Conservation (phyloP, 1,140 invertebrate species). For the Drosophila pandora region DNA sequence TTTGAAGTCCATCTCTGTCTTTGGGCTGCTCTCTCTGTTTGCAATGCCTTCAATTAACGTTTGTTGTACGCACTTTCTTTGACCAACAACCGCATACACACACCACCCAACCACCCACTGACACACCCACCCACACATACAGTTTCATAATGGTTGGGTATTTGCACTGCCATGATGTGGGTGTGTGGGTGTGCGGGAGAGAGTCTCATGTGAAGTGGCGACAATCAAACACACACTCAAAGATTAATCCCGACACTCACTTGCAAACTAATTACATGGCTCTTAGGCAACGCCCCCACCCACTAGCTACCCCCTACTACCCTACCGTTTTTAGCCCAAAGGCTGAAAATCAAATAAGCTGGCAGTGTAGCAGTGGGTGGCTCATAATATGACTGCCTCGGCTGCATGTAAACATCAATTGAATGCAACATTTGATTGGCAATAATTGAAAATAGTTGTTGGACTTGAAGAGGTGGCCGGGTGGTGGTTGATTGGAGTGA, state of each 20-base stretch:
- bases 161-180: background rate
- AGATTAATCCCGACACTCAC: slow-evolving; percentile 81
- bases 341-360: slow-evolving; percentile 62
- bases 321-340: slow-evolving; percentile 30
- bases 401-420: slow-evolving; percentile 79
- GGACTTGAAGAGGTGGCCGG: slow-evolving; percentile 60
- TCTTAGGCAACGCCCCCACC: slow-evolving; percentile 67
- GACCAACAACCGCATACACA: slow-evolving; percentile 31
- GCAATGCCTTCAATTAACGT: slow-evolving; percentile 74
- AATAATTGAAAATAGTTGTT: slow-evolving; percentile 83
- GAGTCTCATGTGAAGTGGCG: slow-evolving; percentile 60
- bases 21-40: slow-evolving; percentile 46
- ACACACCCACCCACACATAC: background rate
- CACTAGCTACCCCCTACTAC: background rate
- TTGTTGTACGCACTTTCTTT: slow-evolving; percentile 67
- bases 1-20: slow-evolving; percentile 9
- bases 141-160: background rate
- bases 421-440: slow-evolving; percentile 83
- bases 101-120: slow-evolving; percentile 1
- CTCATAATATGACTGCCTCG: slow-evolving; percentile 28
- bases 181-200: background rate
- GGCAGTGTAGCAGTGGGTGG: slow-evolving; percentile 12
- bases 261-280: slow-evolving; percentile 82
- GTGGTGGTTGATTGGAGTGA: background rate
- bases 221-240: slow-evolving; percentile 82